Evolutionary conservation across 2,113 vertebrate genomes (phyloP).

Genomic region (Prinia subflava): DNA sequence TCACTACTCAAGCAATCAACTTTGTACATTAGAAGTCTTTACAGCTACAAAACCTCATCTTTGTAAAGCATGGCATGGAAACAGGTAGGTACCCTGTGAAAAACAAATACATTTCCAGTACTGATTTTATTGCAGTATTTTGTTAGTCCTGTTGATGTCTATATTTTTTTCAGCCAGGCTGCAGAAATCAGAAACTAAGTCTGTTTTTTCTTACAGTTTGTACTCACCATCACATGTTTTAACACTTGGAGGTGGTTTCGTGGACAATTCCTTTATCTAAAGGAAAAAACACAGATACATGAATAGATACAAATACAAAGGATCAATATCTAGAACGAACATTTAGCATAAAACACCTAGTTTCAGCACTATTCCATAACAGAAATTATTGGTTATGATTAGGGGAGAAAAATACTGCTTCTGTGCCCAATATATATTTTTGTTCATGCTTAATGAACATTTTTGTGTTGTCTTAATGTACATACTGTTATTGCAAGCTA

Average conservation of each 20-base stretch:
- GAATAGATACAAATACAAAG: background rate
- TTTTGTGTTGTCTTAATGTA: background rate
- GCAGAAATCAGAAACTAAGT: background rate
- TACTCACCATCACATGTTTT: constrained; percentile 75
- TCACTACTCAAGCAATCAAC: background rate
- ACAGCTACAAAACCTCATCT: background rate
- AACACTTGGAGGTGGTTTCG: constrained; percentile 56
- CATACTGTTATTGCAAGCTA: background rate
- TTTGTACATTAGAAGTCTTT: background rate
- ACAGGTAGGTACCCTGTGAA: background rate
- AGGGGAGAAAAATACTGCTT: background rate
- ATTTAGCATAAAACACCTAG: background rate
- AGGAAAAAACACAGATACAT: background rate
- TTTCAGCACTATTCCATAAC: background rate
- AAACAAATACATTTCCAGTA: background rate
- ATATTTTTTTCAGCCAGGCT: background rate
- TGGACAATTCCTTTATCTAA: constrained; percentile 80
- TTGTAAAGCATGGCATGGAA: background rate
- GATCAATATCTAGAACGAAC: background rate
- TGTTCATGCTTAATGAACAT: background rate
- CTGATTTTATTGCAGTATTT: background rate
- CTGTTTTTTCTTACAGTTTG: background rate
- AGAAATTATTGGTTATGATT: background rate
- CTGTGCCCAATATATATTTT: background rate
- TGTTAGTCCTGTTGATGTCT: background rate